Conservation (phyloP, 2,113 vertebrate species). For the Tupaia tana region DNA sequence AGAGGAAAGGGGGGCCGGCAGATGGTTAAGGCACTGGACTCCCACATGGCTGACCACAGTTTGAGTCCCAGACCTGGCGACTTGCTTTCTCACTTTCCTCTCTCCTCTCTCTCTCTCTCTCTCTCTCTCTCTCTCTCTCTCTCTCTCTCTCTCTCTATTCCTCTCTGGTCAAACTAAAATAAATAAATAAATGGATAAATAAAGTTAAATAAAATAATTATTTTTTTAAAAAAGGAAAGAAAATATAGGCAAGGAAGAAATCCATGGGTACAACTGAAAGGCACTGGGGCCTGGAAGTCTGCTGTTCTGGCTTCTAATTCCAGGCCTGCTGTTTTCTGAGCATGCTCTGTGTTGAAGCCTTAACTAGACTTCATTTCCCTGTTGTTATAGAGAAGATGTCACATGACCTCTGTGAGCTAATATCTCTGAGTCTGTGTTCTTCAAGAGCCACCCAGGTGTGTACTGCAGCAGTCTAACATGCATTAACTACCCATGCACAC, state of each 20-base stretch:
- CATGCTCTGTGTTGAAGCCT: background rate
- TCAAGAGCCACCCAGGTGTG: background rate
- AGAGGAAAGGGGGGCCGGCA: background rate
- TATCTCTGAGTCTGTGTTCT: background rate
- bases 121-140: too few relatives aligned
- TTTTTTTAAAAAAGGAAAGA: background rate
- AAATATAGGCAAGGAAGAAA: background rate
- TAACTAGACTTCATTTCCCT: background rate
- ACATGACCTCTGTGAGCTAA: background rate
- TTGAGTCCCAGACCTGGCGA: too few relatives aligned
- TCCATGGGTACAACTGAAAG: background rate
- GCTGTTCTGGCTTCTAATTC: background rate
- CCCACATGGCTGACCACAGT: too few relatives aligned
- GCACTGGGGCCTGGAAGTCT: rapidly evolving
- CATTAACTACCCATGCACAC: background rate
- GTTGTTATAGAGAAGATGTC: background rate
- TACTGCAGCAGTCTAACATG: too few relatives aligned
- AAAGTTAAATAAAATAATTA: too few relatives aligned
- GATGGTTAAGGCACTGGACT: too few relatives aligned
- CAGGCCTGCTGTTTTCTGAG: background rate
- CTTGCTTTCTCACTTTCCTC: too few relatives aligned
- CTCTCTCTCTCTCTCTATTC: too few relatives aligned
- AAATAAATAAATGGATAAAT: too few relatives aligned
- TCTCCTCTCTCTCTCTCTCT: too few relatives aligned
- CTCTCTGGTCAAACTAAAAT: too few relatives aligned